Evolutionary conservation across 2,113 vertebrate genomes (phyloP).

Genomic region (Notarius quadriscutis): DNA sequence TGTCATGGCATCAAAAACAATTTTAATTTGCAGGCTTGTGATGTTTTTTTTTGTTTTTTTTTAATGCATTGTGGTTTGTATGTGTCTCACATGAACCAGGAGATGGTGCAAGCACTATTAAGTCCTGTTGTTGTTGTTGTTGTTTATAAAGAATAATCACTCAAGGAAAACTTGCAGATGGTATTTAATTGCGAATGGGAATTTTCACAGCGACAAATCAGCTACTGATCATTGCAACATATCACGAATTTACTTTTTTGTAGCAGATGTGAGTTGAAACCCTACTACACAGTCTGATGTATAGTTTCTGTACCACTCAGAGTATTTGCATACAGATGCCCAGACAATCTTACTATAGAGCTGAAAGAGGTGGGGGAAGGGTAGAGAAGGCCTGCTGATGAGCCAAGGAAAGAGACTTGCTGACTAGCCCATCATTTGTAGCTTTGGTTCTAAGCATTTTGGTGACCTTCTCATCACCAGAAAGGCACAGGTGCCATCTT

Average conservation of each 20-base stretch:
- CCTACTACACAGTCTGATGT: slow-evolving; percentile 36
- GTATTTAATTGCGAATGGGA: slow-evolving; percentile 41
- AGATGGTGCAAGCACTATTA: not conserved
- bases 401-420: slow-evolving; percentile 38
- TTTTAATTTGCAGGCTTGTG: not conserved
- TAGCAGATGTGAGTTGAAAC: slow-evolving; percentile 38
- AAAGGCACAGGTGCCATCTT: slow-evolving; percentile 51
- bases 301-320: slow-evolving; percentile 51
- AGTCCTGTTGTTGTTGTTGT: not conserved
- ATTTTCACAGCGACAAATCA: slow-evolving; percentile 39
- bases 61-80: not conserved
- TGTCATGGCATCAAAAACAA: not conserved
- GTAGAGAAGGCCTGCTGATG: slow-evolving; percentile 16
- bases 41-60: not conserved
- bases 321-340: slow-evolving; percentile 64
- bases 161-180: slow-evolving; percentile 49
- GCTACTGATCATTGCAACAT: slow-evolving; percentile 42
- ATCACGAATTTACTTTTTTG: slow-evolving; percentile 37
- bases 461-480: slow-evolving; percentile 41
- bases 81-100: not conserved
- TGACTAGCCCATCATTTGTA: slow-evolving; percentile 40
- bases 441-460: slow-evolving; percentile 41
- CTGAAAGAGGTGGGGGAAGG: slow-evolving; percentile 44
- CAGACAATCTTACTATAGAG: slow-evolving; percentile 48
- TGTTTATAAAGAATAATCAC: slow-evolving; percentile 17